phyloP scores from a whole-genome alignment of 2,888 invertebrate genomes.

The Eristalinus sepulchralis region DNA sequence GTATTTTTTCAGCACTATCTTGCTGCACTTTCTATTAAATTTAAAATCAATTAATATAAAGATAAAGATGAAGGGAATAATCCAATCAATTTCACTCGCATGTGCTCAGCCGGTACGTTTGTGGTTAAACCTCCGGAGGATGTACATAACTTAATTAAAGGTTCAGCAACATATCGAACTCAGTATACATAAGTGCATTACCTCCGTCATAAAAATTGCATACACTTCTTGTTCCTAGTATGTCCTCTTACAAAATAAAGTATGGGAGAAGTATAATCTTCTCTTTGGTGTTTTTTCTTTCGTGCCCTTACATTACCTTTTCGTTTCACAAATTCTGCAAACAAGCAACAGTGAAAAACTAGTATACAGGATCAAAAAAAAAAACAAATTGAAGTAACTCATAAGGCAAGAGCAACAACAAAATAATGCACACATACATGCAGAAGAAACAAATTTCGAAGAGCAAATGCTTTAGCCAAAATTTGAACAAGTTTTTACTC shows the following conservation, averaged over 20 bases:
- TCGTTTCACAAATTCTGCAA: slow-evolving; percentile 26
- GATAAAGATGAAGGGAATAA: neutral
- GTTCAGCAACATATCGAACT: slow-evolving; percentile 8
- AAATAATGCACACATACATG: neutral
- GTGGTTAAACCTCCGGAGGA: slow-evolving; percentile 10
- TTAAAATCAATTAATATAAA: neutral
- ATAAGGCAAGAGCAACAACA: slow-evolving; percentile 11
- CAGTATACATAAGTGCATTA: slow-evolving; percentile 19
- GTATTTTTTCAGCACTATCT: neutral
- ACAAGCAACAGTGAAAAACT: slow-evolving; percentile 54
- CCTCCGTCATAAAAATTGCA: neutral
- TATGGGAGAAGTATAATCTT: slow-evolving; percentile 22
- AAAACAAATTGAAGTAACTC: neutral
- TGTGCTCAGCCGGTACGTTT: neutral
- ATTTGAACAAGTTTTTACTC: slow-evolving; percentile 31
- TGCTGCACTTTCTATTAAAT: neutral
- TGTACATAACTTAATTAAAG: slow-evolving; percentile 44
- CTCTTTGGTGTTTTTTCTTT: neutral
- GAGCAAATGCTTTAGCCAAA: slow-evolving; percentile 23
- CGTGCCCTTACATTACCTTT: neutral
- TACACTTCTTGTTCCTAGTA: neutral
- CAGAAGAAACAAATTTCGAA: neutral
- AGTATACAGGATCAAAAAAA: neutral
- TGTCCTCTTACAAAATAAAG: neutral
- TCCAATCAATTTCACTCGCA: neutral